Evolutionary conservation across 2,888 invertebrate genomes (phyloP), one percentile per base, ranked within the genome.

Genomic region (Willowsia nigromaculata): DNA sequence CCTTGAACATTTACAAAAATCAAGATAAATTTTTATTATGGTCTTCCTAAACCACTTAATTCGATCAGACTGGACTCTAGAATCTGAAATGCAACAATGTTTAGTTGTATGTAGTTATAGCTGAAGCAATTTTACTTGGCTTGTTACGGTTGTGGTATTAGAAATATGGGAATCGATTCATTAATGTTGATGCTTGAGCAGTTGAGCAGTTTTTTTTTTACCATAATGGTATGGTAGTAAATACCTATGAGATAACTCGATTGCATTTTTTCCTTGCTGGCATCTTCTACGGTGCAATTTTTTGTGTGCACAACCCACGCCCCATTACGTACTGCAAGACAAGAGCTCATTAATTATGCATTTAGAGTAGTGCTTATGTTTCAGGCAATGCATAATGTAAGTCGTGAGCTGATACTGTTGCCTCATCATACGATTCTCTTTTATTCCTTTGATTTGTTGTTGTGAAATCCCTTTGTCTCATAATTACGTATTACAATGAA

Each of bases 321-420:
- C 68, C 33, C 37, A 59, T 59, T 68, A n/a, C 37, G 37, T 68
- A 25, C 15, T 30, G n/a, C 62, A 27, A 2, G 33, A 65, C 18
- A 65, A 33, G 15, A n/a, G 13, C 62, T 65, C 62, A 65, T 65
- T 65, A 65, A 65, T 65, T 65, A 65, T 65, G 62, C n/a, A 65
- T 65, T 6, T 65, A 15, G 15, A 25, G 62, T 65, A 30, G 62
- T 47, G 47, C 47, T 47, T 68, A 37, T 68, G 18, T 18, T 2
- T 4, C 40, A 40, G 13, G 40, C 37, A 18, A 71, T n/a, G 15
- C 15, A 18, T 15, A 33, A 40, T 22, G 40, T 71, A 65, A 40
- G 68, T 71, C 40, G 40, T 71, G 68, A 71, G 68, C 33, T 18
- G 1, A 1, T 9, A 11, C 22, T 37, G 22, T 40, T 71, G 40